Evolutionary conservation across 2,888 invertebrate species (phyloP), one percentile per base, ranked within the genome.

Genomic region (Rhyacophila evoluta): DNA sequence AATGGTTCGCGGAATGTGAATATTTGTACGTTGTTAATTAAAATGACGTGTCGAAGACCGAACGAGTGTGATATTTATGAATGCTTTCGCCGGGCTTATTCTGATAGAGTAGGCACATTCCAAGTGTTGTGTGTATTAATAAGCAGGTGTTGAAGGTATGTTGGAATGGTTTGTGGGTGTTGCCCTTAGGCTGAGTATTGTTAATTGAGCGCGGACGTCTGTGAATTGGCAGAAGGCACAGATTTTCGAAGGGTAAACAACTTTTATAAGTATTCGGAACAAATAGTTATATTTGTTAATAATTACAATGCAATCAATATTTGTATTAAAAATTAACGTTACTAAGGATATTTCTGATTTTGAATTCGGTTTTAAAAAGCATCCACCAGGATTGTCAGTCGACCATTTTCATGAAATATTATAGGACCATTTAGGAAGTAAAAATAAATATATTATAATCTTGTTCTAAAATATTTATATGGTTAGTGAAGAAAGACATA

Each of bases 191-290:
- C 33, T 36, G 77, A 67, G 72, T 27, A 27, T 77, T 37, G 70
- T 77, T 77, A 77, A 77, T 77, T 77, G 72, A 77, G 76, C 41
- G 72, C 72, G 72, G 77, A 72, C 67, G 72, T 72, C 38, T 72
- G 38, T 77, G 77, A 77, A 72, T 77, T 77, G 72, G 55, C 55
- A 25, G 55, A 55, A 19, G 12, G 55, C 55, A 55, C 15, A 55
- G 55, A 55, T 55, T 55, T 55, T 25, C 10, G 15, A 8, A 55
- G 55, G 55, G 55, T 55, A 10, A 8, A 25, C 29, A 33, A n/a
- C n/a, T n/a, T n/a, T n/a, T n/a, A n/a, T n/a, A n/a, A n/a, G n/a
- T n/a, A n/a, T n/a, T n/a, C n/a, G n/a, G n/a, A n/a, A n/a, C n/a
- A n/a, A n/a, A n/a, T n/a, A n/a, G n/a, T n/a, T n/a, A n/a, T n/a